Conservation (phyloP, 2,113 vertebrate genomes). For the Megaceryle maxima region DNA sequence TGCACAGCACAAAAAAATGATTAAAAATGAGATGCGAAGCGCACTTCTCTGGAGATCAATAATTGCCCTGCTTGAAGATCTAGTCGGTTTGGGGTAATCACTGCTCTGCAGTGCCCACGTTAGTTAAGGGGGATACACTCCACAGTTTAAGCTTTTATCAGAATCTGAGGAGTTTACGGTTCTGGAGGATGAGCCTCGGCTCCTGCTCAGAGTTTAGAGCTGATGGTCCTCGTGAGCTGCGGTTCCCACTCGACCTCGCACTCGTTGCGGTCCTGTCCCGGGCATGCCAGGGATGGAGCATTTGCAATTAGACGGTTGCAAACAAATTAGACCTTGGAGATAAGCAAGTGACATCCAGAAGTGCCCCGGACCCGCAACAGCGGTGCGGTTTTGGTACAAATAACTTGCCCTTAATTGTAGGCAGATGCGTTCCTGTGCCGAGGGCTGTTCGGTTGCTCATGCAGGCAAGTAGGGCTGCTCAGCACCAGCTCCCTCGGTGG, state of each 20-base stretch:
- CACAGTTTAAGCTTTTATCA: neutral
- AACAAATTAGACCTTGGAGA: no score
- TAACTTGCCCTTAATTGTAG: neutral
- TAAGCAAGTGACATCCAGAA: neutral
- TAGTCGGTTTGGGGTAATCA: conserved; percentile 19
- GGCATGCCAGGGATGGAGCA: conserved; percentile 9
- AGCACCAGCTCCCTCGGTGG: neutral
- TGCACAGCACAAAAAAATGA: neutral
- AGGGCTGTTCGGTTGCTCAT: neutral
- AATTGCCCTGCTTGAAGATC: conserved; percentile 25
- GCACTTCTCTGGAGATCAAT: neutral
- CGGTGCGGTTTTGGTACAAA: neutral
- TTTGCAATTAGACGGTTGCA: conserved; percentile 68
- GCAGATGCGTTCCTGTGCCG: neutral
- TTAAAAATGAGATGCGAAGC: conserved; percentile 38
- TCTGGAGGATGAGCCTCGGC: neutral
- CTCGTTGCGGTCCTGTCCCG: neutral
- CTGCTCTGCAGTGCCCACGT: neutral
- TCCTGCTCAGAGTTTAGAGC: neutral
- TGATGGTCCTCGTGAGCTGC: neutral
- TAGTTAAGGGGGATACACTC: neutral
- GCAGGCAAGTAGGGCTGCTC: neutral
- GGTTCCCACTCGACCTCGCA: fast-evolving
- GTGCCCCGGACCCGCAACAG: neutral
- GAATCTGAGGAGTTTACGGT: neutral